Evolutionary conservation across 2,888 invertebrate species (phyloP).

Genomic region (Pomacea canaliculata): DNA sequence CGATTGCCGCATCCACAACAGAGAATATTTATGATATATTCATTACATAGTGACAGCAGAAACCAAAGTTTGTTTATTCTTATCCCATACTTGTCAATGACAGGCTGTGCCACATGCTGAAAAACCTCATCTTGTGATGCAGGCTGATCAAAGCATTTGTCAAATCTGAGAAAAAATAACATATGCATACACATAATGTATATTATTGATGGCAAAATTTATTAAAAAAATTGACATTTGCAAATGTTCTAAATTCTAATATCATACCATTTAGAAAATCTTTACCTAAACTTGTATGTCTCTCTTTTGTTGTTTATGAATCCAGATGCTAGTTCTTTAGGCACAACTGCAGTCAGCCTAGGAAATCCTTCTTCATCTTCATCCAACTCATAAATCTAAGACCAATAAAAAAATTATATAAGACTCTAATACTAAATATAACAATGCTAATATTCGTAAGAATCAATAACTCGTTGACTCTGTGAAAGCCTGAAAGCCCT

Average conservation of each 20-base stretch:
- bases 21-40: no score
- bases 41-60: no score
- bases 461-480: no score
- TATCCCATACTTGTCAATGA: constrained; percentile 67
- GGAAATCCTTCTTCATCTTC: constrained; percentile 60
- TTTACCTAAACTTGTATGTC: constrained; percentile 66
- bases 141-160: constrained; percentile 66
- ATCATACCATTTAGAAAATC: neutral
- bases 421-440: no score
- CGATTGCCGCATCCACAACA: no score
- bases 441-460: no score
- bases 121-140: constrained; percentile 69
- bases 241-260: neutral
- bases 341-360: constrained; percentile 59
- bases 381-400: constrained; percentile 65
- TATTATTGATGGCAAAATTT: no score
- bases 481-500: no score
- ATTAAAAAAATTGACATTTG: neutral
- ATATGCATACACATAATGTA: neutral
- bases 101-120: constrained; percentile 68
- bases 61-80: no score
- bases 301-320: constrained; percentile 70
- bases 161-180: constrained; percentile 54
- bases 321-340: constrained; percentile 66
- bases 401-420: neutral